These are phyloP conservation scores for Pseudomyrmex concolor DNA, from an alignment of 1,140 invertebrate species.

Conservation along the genomic window DNA sequence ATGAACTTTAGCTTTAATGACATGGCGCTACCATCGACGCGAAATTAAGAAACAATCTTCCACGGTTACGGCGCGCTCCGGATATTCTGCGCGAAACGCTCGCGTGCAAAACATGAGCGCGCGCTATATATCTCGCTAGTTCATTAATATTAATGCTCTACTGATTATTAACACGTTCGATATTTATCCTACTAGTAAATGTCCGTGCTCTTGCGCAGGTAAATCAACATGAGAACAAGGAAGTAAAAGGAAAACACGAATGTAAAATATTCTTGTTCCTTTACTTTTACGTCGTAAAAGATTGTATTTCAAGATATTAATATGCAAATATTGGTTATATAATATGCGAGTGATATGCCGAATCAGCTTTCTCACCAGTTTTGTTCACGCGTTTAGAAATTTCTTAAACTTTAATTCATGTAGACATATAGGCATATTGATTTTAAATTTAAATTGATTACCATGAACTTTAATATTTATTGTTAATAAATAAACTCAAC, in stretches of 20 bases:
- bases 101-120: neutral
- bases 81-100: constrained; percentile 29
- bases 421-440: too few species aligned
- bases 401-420: too few species aligned
- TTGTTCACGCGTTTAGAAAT: too few species aligned
- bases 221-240: constrained; percentile 2
- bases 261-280: neutral
- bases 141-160: constrained; percentile 50
- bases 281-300: neutral
- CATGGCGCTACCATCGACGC: neutral
- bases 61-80: neutral
- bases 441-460: too few species aligned
- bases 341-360: neutral
- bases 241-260: neutral
- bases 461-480: too few species aligned
- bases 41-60: constrained; percentile 50
- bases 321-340: neutral
- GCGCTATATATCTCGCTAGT: neutral
- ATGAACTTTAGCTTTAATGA: constrained; percentile 24
- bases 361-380: too few species aligned
- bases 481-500: too few species aligned
- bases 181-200: constrained; percentile 1
- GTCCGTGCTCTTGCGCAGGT: neutral
- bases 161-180: constrained; percentile 42
- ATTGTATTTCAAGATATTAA: neutral